Base-by-base conservation (phyloP, 1,140 invertebrate species). In the Penaeus chinensis region DNA sequence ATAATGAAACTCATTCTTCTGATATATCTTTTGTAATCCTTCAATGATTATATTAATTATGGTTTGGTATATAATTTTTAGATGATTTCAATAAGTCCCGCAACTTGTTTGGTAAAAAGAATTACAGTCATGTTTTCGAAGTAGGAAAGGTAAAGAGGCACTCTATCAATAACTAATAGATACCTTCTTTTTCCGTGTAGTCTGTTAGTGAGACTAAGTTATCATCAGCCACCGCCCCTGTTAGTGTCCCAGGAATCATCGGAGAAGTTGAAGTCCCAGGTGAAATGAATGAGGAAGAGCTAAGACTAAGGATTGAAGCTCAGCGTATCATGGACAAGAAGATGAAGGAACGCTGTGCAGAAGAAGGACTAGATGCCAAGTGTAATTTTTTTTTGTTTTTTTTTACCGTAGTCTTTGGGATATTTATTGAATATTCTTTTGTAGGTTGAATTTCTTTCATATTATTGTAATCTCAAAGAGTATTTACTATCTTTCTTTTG, bases 271-370 rank as follows among this genome's bases (percentile, higher is more conserved):
- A 84, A 2, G 87, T 87, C 42, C 47, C 81, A 8, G 83, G 76
- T 27, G 65, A 20, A 63, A 84, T 78, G 71, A 87, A 82, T 37
- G 85, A 90, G 3, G 87, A 89, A 76, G 83, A 86, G 71, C 63
- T 90, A 20, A 66, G 69, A 27, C 84, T 92, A 22, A 87, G 92
- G 54, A 85, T 92, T 42, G 90, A 91, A 76, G 92, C 92, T 27
- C 92, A 92, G 84, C 88, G 91, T 82, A 90, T 91, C 32, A 92
- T 92, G 92, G 91, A 92, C 54, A 90, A 91, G 42, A 91, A 91
- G 78, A 90, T 92, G 84, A 90, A 91, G 60, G 91, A 92, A 60
- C 91, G 78, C 27, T 80, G 32, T 60, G 63, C 81, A 62, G 77
- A 89, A 42, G 87, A 87, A 76, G 87, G 80, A 65, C 62, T 63